Percentiles rank a stretch among this genome's conserved stretches.
Conservation (phyloP, 2,113 vertebrate genomes). For the Spea bombifrons region DNA sequence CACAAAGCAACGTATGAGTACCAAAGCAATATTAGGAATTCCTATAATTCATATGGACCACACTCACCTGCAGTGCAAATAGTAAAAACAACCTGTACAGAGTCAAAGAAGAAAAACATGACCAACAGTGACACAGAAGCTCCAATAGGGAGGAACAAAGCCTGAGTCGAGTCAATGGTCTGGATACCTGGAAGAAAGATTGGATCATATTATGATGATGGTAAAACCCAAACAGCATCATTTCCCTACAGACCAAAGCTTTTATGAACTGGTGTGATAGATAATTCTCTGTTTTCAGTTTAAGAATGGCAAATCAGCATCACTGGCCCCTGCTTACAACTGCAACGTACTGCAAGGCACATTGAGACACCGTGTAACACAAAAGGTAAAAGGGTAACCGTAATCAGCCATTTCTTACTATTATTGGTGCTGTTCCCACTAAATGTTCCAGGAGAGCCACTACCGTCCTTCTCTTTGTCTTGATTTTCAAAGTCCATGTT, state of each 20-base stretch:
- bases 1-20: constrained; percentile 52
- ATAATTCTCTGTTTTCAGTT: too few species aligned
- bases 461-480: constrained; percentile 95
- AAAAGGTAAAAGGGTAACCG: too few species aligned
- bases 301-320: too few species aligned
- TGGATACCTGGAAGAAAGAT: constrained; percentile 85
- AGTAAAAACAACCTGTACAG: constrained; percentile 98
- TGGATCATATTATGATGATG: too few species aligned
- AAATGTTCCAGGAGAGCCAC: constrained; percentile 74
- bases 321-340: too few species aligned
- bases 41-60: constrained; percentile 23
- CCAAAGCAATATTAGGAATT: background rate
- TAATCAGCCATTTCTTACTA: constrained; percentile 76
- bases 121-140: constrained; percentile 96
- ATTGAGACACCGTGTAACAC: too few species aligned
- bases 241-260: too few species aligned
- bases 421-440: constrained; percentile 91
- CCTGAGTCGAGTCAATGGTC: constrained; percentile 98
- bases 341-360: too few species aligned
- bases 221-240: too few species aligned
- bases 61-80: constrained; percentile 97
- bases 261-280: too few species aligned
- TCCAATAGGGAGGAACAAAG: constrained; percentile 94
- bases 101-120: constrained; percentile 99
- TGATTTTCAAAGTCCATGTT: constrained; percentile 99